phyloP scores from a whole-genome alignment of 1,140 invertebrate species.

The Liolophura sinensis region DNA sequence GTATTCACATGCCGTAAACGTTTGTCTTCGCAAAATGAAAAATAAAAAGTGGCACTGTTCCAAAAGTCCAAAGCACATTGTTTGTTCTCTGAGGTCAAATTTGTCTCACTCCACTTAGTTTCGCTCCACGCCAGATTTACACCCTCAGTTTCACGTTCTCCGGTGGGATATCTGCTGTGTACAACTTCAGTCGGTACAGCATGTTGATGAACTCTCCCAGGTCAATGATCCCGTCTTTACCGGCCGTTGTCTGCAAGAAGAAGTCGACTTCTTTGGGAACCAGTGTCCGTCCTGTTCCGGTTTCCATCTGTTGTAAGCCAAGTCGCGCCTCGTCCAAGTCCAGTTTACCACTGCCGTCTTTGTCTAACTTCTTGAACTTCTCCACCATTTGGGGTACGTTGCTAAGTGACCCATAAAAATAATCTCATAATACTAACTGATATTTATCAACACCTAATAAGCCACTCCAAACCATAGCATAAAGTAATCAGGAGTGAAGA shows the following conservation, averaged over 20 bases:
- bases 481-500: too few relatives aligned
- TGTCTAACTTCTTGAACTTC: constrained; percentile 47
- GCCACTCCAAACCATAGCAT: too few relatives aligned
- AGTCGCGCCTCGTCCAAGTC: constrained; percentile 40
- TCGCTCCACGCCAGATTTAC: too few relatives aligned
- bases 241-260: constrained; percentile 44
- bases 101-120: too few relatives aligned
- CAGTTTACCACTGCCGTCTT: constrained; percentile 45
- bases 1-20: too few relatives aligned
- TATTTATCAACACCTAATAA: too few relatives aligned
- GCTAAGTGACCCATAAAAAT: constrained; percentile 7
- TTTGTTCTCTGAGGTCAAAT: too few relatives aligned
- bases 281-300: constrained; percentile 40
- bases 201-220: constrained; percentile 45
- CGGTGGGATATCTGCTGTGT: constrained; percentile 9
- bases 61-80: too few relatives aligned
- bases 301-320: constrained; percentile 42
- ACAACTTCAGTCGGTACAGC: constrained; percentile 42
- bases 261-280: constrained; percentile 50
- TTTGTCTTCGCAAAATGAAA: too few relatives aligned
- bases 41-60: too few relatives aligned
- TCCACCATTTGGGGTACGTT: constrained; percentile 42
- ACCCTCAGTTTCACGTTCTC: too few relatives aligned
- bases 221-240: constrained; percentile 44
- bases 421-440: too few relatives aligned